These are phyloP conservation scores for Enteromius radiatus DNA, from an alignment of 2,797 vertebrate species.

Conservation along the genomic window DNA sequence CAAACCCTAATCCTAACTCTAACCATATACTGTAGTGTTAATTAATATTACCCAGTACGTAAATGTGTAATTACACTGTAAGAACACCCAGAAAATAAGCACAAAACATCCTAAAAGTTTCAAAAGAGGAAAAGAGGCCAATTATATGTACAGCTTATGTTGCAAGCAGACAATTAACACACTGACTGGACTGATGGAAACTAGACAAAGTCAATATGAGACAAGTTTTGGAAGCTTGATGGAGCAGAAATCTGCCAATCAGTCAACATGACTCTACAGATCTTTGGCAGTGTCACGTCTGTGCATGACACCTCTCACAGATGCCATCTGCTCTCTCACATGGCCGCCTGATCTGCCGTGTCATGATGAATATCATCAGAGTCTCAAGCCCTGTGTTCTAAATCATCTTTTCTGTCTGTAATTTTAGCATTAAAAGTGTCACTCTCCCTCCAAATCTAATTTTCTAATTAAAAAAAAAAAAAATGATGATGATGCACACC, in stretches of 20 bases:
- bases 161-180: not conserved
- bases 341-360: slow-evolving; percentile 24
- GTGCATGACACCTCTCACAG: slow-evolving; percentile 45
- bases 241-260: slow-evolving; percentile 27
- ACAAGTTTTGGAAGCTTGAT: slow-evolving; percentile 18
- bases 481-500: slow-evolving; percentile 14
- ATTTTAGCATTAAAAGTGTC: slow-evolving; percentile 26
- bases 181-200: not conserved
- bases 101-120: not conserved
- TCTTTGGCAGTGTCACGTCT: slow-evolving; percentile 41
- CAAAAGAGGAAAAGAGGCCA: not conserved
- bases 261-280: slow-evolving; percentile 28
- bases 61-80: too few species aligned
- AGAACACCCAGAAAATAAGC: not conserved
- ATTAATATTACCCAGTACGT: too few species aligned
- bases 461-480: not conserved
- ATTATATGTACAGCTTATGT: slow-evolving; percentile 4
- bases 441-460: not conserved
- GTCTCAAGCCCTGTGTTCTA: slow-evolving; percentile 22
- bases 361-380: slow-evolving; percentile 34
- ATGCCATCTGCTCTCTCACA: slow-evolving; percentile 40
- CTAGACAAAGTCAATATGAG: not conserved
- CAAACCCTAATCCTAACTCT: too few species aligned
- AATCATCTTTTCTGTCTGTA: slow-evolving; percentile 24
- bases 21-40: too few species aligned